These are phyloP conservation scores for Polydrusus tereticollis DNA, from an alignment of 2,888 invertebrate species.

Conservation along the genomic window DNA sequence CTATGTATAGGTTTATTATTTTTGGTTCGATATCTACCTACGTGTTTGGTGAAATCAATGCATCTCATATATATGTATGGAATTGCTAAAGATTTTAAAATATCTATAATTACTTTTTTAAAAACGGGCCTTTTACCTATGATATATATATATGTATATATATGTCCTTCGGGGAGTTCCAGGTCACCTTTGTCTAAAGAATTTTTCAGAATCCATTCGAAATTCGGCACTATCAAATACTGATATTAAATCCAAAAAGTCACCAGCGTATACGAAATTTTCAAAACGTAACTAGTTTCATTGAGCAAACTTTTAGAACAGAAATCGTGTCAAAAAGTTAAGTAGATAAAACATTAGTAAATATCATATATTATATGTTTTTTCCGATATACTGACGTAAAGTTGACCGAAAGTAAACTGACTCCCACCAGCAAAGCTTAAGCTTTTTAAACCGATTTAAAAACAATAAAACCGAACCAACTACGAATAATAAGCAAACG, in stretches of 20 bases:
- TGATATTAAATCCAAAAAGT: neutral
- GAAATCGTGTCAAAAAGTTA: neutral
- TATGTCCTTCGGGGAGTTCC: too few species aligned
- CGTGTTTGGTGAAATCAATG: too few species aligned
- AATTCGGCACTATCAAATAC: neutral
- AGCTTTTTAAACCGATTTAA: conserved; percentile 41
- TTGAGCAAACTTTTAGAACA: neutral
- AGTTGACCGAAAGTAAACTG: conserved; percentile 36
- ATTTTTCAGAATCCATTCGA: neutral
- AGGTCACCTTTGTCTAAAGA: neutral
- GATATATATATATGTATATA: too few species aligned
- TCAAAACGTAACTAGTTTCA: neutral
- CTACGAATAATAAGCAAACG: conserved; percentile 38
- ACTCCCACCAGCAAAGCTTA: conserved; percentile 26
- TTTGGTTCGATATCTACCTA: too few species aligned
- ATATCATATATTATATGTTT: conserved; percentile 17
- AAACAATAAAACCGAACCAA: conserved; percentile 30
- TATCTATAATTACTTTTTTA: too few species aligned
- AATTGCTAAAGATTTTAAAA: too few species aligned
- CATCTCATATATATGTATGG: too few species aligned
- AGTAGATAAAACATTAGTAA: too few species aligned
- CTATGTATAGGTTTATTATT: too few species aligned
- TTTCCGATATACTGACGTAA: conserved; percentile 23
- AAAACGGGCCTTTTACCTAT: neutral
- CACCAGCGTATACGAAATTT: neutral